Percentiles rank a stretch among this genome's conserved stretches.
phyloP scores from a whole-genome alignment of 2,113 vertebrate species.

The Cynopterus brachyotis region DNA sequence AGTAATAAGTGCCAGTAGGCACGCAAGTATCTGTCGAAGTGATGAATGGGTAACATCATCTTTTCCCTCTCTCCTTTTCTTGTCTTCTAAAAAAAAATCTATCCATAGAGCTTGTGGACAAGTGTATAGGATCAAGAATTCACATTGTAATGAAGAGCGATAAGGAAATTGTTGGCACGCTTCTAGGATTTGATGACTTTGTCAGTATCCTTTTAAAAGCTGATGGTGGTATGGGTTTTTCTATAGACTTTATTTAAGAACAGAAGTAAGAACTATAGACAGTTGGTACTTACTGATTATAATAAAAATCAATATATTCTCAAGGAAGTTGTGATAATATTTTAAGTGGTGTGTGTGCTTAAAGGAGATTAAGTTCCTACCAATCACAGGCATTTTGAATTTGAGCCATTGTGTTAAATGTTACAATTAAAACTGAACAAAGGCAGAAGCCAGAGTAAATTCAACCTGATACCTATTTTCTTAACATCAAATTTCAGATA shows the following conservation, averaged over 20 bases:
- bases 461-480: conserved; percentile 58
- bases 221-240: not conserved
- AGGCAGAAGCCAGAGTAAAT: conserved; percentile 30
- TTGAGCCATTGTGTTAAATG: not conserved
- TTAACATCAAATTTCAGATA: conserved; percentile 87
- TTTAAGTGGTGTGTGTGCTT: not conserved
- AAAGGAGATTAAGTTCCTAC: not conserved
- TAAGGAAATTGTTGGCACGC: conserved; percentile 92
- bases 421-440: conserved; percentile 37
- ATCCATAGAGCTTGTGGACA: conserved; percentile 91
- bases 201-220: conserved; percentile 94
- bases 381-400: not conserved
- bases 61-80: not conserved
- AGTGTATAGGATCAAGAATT: conserved; percentile 92
- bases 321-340: not conserved
- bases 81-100: not conserved
- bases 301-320: conserved; percentile 4
- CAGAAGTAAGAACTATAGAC: not conserved
- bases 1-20: not conserved
- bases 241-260: not conserved
- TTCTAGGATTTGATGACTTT: conserved; percentile 95
- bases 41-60: not conserved
- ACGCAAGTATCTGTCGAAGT: not conserved
- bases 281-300: not conserved
- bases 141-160: conserved; percentile 95